A percentile compares a stretch with the other conserved stretches of the same genome.
Evolutionary conservation across 2,888 invertebrate species (phyloP).

Genomic region (Drosophila ochracea): DNA sequence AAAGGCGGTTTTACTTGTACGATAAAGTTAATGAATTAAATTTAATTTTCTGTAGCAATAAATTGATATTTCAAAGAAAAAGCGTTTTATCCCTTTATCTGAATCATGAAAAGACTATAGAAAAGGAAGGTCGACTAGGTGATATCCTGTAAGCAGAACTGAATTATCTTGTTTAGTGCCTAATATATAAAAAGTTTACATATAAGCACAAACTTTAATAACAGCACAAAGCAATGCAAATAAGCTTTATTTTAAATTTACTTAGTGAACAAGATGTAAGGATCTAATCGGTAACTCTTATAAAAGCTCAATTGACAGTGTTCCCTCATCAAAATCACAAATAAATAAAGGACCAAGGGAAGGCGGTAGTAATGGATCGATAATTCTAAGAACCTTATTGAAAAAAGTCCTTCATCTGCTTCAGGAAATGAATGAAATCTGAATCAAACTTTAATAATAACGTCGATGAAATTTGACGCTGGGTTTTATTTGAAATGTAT

Average conservation of each 20-base stretch:
- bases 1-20: neutral
- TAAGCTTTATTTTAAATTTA: neutral
- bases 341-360: neutral
- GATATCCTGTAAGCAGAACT: neutral
- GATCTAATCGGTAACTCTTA: neutral
- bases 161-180: neutral
- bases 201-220: neutral
- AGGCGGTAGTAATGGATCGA: neutral
- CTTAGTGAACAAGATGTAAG: neutral
- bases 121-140: neutral
- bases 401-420: neutral
- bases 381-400: neutral
- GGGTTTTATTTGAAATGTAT: conserved; percentile 29
- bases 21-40: neutral
- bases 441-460: neutral
- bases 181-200: neutral
- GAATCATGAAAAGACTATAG: neutral
- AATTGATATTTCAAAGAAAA: neutral
- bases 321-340: neutral
- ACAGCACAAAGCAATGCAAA: neutral
- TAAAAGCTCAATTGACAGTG: neutral
- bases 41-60: neutral
- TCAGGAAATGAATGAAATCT: neutral
- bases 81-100: neutral
- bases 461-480: conserved; percentile 6